A percentile compares a stretch with the other conserved stretches of the same genome.
Conservation (phyloP, 1,140 invertebrate species). For the Akabosia matsudoensis region DNA sequence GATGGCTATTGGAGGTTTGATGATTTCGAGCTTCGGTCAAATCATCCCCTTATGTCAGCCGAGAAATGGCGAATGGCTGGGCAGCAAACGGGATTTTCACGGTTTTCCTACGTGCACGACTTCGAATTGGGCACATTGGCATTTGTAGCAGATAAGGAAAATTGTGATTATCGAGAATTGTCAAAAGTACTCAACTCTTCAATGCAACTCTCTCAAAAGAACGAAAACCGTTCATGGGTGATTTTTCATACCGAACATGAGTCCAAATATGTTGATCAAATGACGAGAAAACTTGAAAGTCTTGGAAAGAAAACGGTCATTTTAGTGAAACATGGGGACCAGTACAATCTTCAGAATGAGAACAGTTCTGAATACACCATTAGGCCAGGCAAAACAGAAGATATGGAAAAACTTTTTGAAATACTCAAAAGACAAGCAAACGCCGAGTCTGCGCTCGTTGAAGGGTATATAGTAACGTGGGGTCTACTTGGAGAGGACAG, state of each 20-base stretch:
- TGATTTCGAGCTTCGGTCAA: slow-evolving; percentile 21
- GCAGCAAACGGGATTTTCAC: slow-evolving; percentile 20
- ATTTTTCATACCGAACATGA: too few relatives aligned
- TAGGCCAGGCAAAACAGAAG: background rate
- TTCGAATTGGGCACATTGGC: background rate
- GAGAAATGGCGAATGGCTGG: slow-evolving; percentile 12
- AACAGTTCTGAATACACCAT: background rate
- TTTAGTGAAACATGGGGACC: background rate
- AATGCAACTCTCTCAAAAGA: background rate
- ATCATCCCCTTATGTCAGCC: background rate
- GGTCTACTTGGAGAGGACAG: background rate
- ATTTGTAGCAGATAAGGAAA: background rate
- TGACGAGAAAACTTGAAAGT: too few relatives aligned
- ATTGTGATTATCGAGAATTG: background rate
- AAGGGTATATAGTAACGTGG: background rate
- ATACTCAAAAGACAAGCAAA: background rate
- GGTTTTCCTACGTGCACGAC: background rate
- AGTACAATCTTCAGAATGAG: background rate
- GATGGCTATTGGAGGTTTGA: slow-evolving; percentile 38
- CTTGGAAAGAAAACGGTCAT: background rate
- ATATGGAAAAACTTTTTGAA: background rate
- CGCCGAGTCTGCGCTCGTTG: background rate
- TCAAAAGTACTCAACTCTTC: background rate
- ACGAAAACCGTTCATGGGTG: too few relatives aligned
- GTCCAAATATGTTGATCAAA: too few relatives aligned